A percentile compares a stretch with the other conserved stretches of the same genome.
phyloP scores from a whole-genome alignment of 2,113 vertebrate genomes.

The Oplegnathus fasciatus region DNA sequence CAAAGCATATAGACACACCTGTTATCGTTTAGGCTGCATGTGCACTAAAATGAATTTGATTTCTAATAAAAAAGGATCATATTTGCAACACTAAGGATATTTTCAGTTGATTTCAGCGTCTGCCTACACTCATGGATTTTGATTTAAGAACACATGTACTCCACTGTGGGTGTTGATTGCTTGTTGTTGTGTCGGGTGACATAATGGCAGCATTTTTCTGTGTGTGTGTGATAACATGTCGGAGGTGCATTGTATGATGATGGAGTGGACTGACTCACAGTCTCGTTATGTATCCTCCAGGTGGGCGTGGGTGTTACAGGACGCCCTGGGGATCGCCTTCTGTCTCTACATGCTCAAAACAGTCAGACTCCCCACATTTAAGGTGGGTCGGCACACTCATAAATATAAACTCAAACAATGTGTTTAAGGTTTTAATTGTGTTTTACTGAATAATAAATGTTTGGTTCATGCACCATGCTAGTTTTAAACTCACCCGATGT shows the following conservation, averaged over 20 bases:
- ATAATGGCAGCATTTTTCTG: neutral
- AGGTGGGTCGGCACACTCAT: slow-evolving; percentile 81
- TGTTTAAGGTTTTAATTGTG: neutral
- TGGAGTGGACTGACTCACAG: slow-evolving; percentile 21
- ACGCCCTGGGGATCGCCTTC: slow-evolving; percentile 93
- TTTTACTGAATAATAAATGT: neutral
- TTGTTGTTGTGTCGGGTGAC: slow-evolving; percentile 4
- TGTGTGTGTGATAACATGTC: slow-evolving; percentile 1
- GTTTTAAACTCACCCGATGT: neutral
- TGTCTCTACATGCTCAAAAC: slow-evolving; percentile 97
- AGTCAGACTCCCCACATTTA: slow-evolving; percentile 94
- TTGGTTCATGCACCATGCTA: neutral
- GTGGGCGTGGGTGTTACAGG: slow-evolving; percentile 98
- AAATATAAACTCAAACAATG: neutral
- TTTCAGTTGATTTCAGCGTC: neutral
- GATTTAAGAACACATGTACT: neutral
- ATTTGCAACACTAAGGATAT: neutral
- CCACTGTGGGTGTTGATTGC: neutral
- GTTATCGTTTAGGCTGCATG: neutral
- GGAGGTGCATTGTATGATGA: neutral
- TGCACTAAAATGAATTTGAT: neutral
- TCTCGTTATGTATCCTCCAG: slow-evolving; percentile 75
- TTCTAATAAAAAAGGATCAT: too few relatives aligned
- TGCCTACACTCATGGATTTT: neutral
- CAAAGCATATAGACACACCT: too few relatives aligned